phyloP scores from a whole-genome alignment of 2,113 vertebrate species.

The Heterotis niloticus region DNA sequence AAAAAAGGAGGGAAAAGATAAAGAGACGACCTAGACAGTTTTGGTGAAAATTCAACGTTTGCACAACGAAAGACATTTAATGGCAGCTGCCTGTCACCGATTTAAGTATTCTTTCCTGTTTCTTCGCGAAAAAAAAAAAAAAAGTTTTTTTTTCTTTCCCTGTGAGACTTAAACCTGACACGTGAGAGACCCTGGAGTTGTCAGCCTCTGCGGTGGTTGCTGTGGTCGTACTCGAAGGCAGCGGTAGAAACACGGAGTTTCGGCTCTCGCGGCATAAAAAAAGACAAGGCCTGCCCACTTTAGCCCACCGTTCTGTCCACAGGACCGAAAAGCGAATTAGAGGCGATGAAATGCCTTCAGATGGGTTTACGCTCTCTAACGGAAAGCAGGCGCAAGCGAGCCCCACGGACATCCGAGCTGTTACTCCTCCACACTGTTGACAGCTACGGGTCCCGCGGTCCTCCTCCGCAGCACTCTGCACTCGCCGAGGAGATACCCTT shows the following conservation, averaged over 20 bases:
- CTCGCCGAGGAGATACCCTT: not conserved
- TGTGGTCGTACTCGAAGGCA: not conserved
- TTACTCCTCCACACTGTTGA: constrained; percentile 16
- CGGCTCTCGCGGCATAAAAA: not conserved
- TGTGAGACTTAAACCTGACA: constrained; percentile 6
- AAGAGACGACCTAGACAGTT: constrained; percentile 63
- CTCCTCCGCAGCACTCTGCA: not conserved
- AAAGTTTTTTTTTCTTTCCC: constrained; percentile 16
- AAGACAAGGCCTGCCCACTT: not conserved
- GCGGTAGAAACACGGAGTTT: not conserved
- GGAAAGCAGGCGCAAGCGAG: constrained; percentile 44
- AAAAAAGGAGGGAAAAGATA: constrained; percentile 48
- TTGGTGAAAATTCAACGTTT: constrained; percentile 68
- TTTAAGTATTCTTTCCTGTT: constrained; percentile 37
- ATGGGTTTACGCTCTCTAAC: constrained; percentile 24
- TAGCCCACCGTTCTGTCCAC: not conserved
- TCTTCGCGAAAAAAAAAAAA: constrained; percentile 13
- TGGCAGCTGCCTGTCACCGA: constrained; percentile 76
- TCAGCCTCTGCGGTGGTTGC: not conserved
- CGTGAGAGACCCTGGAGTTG: not conserved
- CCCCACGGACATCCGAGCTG: constrained; percentile 24
- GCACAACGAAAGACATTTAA: constrained; percentile 72
- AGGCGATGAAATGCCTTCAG: constrained; percentile 4
- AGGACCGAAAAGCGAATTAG: constrained; percentile 8
- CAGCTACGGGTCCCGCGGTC: constrained; percentile 17